Conservation (phyloP, 2,888 invertebrate species). For the Meliscaeva auricollis region DNA sequence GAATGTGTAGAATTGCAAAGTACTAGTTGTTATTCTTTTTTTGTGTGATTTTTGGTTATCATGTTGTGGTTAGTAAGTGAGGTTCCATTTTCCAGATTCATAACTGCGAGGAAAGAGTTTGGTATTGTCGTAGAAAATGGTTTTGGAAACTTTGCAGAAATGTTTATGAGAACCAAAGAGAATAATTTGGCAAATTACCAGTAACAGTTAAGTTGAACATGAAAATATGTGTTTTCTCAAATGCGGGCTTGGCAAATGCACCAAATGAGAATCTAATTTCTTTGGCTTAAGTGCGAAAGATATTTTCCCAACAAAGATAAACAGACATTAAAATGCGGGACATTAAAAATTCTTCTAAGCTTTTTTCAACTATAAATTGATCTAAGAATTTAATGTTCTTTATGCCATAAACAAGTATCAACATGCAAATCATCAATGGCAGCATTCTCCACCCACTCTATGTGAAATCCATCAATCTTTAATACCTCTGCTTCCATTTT, state of each 20-base stretch:
- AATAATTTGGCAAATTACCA: slow-evolving; percentile 66
- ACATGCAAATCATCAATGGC: slow-evolving; percentile 49
- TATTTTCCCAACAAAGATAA: slow-evolving; percentile 23
- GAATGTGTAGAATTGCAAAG: too few relatives aligned
- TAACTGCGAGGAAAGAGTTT: too few relatives aligned
- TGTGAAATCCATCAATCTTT: slow-evolving; percentile 38
- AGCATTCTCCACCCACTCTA: background rate
- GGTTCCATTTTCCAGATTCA: too few relatives aligned
- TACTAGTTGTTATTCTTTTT: too few relatives aligned
- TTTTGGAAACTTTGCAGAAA: background rate
- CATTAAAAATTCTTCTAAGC: slow-evolving; percentile 10
- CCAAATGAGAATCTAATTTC: slow-evolving; percentile 36
- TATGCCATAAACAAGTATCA: slow-evolving; percentile 23
- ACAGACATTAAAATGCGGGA: background rate
- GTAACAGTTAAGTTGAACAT: background rate
- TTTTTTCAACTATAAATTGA: slow-evolving; percentile 3
- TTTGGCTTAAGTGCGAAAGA: slow-evolving; percentile 38
- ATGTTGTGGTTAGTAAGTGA: too few relatives aligned
- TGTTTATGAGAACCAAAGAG: background rate
- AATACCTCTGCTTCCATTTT: background rate
- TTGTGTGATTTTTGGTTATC: too few relatives aligned
- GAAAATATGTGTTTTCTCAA: slow-evolving; percentile 19
- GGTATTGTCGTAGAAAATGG: background rate
- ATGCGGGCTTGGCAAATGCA: slow-evolving; percentile 19
- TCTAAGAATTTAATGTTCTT: background rate